Evolutionary conservation across 2,888 invertebrate species (phyloP), one percentile per base, ranked within the genome.

Genomic region (Drosophila anomalipes): DNA sequence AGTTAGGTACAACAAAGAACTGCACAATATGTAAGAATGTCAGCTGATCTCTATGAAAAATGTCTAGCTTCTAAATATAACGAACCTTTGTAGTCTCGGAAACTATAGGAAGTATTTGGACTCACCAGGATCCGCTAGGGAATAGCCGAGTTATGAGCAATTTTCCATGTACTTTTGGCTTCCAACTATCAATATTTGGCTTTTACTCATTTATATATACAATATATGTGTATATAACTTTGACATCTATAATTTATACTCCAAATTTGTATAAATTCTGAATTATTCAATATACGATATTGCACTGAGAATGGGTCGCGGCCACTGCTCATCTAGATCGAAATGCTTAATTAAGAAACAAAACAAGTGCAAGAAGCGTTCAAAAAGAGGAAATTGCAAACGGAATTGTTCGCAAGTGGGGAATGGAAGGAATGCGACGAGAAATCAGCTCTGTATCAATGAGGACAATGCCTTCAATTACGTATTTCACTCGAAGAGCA

Each of bases 331-430:
- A 33, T 3, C 52, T 14, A n/a, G 6, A 7, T 4, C 3, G 7
- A 41, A 53, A 16, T 10, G 14, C 7, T n/a, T 35, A 4, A 33
- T 9, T n/a, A 49, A 4, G 0, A 19, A 10, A 2, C 28, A 3
- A 32, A 14, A 5, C 16, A 37, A 26, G 3, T 44, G 30, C 33
- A 37, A 65, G 14, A 57, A 6, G 2, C 30, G 3, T 3, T n/a
- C 14, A 16, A n/a, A 9, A 3, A 58, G 39, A 1, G 7, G 12
- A 9, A 9, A 33, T 2, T 16, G 30, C 44, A 28, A 32, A 7
- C 70, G 77, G 3, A 74, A 73, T 26, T 62, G 7, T 83, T 74
- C 35, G 12, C 76, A 35, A 7, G 1, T 63, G 12, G 72, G 81
- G 76, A 26, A 26, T 0, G 2, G 12, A 0, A 74, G 76, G 83